Base-by-base conservation (phyloP, 2,113 vertebrate species). In the Oncorhynchus mykiss region DNA sequence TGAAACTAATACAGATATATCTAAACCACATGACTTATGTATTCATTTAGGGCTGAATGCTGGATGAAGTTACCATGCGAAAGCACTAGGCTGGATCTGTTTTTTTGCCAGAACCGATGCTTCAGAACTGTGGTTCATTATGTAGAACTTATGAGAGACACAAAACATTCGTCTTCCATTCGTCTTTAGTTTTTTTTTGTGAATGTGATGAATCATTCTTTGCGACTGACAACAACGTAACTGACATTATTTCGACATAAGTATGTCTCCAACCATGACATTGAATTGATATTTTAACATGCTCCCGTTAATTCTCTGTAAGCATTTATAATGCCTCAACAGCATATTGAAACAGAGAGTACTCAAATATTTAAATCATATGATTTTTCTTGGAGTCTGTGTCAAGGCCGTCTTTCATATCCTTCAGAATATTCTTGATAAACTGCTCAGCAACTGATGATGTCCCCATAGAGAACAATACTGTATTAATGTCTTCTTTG, bases 1-100 rank as follows among this genome's bases (percentile, higher is more conserved):
- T 75, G 83, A 79, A 84, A 72, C 82, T 85, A 87, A 88, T 88
- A 82, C 86, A 86, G 85, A 88, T 83, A 82, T 45, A 85, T 87
- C 78, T 80, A 88, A 86, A 87, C 90, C 89, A 90, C 88, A 89
- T 88, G 86, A 90, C 76, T 86, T 67, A 82, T 86, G 86, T 89
- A 81, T 88, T 89, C 86, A 87, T 90, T 92, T 88, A 85, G 76
- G 82, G 80, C 80, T 82, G 75, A 73, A 81, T 45, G 70, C 84
- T 84, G 84, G 84, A 29, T 67, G 75, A 83, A 89, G 89, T 89
- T 81, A 88, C 85, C 85, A 83, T 81, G 85, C 57, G 31, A 78
- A 85, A 70, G 68, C 80, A 75, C 77, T 77, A 69, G 80, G 83
- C 89, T 86, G 88, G 84, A 84, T 84, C 86, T 84, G 76, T 83